Evolutionary conservation across 2,113 vertebrate species (phyloP).

Genomic region (Excalfactoria chinensis): DNA sequence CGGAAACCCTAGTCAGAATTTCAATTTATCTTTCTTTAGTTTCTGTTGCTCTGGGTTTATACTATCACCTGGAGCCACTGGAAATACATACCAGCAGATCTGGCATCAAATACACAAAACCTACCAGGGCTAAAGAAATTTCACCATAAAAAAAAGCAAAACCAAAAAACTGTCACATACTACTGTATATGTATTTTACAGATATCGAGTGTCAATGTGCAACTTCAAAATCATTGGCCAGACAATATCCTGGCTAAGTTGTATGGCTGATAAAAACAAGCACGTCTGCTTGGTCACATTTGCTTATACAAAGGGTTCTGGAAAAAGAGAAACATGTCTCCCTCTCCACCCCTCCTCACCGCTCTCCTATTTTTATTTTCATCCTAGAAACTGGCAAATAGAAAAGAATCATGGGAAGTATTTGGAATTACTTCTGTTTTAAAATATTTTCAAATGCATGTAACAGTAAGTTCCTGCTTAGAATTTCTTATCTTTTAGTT

Average conservation of each 20-base stretch:
- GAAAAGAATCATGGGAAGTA: not conserved
- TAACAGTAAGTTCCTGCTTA: not conserved
- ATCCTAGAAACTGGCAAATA: not conserved
- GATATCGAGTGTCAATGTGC: not conserved
- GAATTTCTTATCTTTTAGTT: slow-evolving; percentile 1
- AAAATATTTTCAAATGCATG: slow-evolving; percentile 3
- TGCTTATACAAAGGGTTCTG: not conserved
- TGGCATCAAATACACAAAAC: not conserved
- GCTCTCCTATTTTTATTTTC: not conserved
- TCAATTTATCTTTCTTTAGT: not conserved
- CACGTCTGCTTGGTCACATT: not conserved
- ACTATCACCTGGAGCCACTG: not conserved
- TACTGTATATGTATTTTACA: not conserved
- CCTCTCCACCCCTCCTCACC: not conserved
- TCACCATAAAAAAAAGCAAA: not conserved
- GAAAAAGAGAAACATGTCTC: not conserved
- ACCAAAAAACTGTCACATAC: not conserved
- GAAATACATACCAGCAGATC: not conserved
- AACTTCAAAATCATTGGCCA: not conserved
- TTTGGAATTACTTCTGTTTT: not conserved
- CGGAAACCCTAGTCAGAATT: not conserved
- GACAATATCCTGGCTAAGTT: not conserved
- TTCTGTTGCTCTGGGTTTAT: not conserved
- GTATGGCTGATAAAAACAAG: not conserved
- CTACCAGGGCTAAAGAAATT: not conserved